phyloP scores from a whole-genome alignment of 2,888 invertebrate species.

The Nephrotoma guestfalica region DNA sequence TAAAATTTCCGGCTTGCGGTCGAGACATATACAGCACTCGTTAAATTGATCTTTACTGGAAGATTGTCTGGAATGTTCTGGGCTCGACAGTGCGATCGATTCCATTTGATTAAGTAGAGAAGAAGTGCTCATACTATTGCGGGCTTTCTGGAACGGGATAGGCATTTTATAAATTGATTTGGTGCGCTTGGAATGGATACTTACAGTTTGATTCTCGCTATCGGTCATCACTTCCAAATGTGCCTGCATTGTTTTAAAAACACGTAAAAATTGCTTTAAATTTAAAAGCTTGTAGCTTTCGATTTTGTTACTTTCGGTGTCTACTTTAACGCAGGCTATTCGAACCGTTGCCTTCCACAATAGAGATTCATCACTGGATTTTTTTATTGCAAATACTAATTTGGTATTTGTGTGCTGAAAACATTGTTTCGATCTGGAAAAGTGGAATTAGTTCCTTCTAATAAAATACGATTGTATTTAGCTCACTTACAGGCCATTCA shows the following conservation, averaged over 20 bases:
- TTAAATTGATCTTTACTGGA: slow-evolving; percentile 26
- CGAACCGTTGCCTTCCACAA: slow-evolving; percentile 56
- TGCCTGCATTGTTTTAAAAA: slow-evolving; percentile 39
- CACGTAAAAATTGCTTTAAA: slow-evolving; percentile 47
- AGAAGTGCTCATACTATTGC: slow-evolving; percentile 23
- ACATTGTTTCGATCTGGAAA: slow-evolving; percentile 40
- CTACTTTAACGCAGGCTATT: slow-evolving; percentile 46
- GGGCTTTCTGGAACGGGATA: neutral
- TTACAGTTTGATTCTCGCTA: slow-evolving; percentile 22
- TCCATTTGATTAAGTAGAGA: slow-evolving; percentile 29
- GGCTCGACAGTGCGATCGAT: slow-evolving; percentile 14
- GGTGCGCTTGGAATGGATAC: neutral
- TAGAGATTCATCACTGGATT: slow-evolving; percentile 44
- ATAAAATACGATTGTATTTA: neutral
- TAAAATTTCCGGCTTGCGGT: slow-evolving; percentile 49
- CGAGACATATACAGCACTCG: slow-evolving; percentile 60
- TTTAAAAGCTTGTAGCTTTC: slow-evolving; percentile 43
- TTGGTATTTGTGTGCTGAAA: slow-evolving; percentile 45
- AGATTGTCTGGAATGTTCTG: slow-evolving; percentile 17
- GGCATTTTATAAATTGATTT: neutral
- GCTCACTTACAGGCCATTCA: slow-evolving; percentile 44
- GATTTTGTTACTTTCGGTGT: slow-evolving; percentile 36
- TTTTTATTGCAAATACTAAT: slow-evolving; percentile 47
- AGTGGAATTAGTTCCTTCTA: neutral
- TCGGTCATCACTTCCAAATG: slow-evolving; percentile 29